phyloP scores from a whole-genome alignment of 2,113 vertebrate genomes.

The Orientallactaga bullata region DNA sequence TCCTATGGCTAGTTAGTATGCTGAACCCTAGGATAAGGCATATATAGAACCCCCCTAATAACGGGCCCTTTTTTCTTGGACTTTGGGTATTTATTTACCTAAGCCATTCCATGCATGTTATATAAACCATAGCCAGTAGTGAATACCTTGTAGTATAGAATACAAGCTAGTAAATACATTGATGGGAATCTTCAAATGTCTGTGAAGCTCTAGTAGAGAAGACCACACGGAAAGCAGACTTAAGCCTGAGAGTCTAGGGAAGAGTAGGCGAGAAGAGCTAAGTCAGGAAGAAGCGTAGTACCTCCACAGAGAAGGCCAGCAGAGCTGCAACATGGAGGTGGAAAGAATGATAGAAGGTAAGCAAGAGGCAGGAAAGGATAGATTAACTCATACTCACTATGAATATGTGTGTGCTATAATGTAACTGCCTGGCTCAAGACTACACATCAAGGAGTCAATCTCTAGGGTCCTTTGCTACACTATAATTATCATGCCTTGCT shows the following conservation, averaged over 20 bases:
- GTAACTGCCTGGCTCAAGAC: not conserved
- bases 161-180: not conserved
- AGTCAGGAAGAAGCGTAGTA: not conserved
- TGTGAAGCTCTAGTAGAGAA: not conserved
- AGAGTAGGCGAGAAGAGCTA: not conserved
- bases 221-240: not conserved
- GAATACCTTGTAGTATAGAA: not conserved
- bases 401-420: not conserved
- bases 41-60: not conserved
- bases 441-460: not conserved
- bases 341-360: not conserved
- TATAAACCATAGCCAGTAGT: not conserved
- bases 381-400: not conserved
- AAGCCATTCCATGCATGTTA: not conserved
- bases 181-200: constrained; percentile 27
- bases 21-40: not conserved
- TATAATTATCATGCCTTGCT: not conserved
- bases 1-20: not conserved
- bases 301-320: not conserved
- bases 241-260: not conserved
- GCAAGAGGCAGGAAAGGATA: not conserved
- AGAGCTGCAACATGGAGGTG: not conserved
- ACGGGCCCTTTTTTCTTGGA: not conserved
- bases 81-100: not conserved
- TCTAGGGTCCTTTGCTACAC: not conserved